Evolutionary conservation across 2,888 invertebrate genomes (phyloP), one percentile per base, ranked within the genome.

Genomic region (Byasa hedistus): DNA sequence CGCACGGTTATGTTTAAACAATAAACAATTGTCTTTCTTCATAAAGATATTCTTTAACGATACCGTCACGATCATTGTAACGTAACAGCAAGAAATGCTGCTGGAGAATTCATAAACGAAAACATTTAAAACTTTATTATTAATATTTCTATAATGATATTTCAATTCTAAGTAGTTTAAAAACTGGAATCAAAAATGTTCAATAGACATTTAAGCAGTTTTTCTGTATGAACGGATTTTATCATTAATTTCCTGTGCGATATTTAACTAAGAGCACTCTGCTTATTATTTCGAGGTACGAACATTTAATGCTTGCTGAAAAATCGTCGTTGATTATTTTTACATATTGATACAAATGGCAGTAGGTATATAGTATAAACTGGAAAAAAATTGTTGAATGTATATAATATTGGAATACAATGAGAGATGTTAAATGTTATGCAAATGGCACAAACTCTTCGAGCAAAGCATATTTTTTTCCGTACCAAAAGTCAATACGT

Each of bases 211-310:
- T 32, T 56, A 56, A 21, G 10, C 27, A 10, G 27, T 15, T 56
- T 17, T 24, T 17, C n/a, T 1, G 52, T n/a, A 32, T n/a, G 56
- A 32, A n/a, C n/a, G 56, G 15, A 27, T 56, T 32, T 56, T 56
- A 56, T 56, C 55, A 24, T 55, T 32, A 8, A 32, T 56, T 56
- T 56, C 56, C 56, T 24, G 56, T 56, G 55, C 24, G 21, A 54
- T 54, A 55, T 21, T 23, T 24, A 24, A 23, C 4, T 55, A 24
- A 23, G 17, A 55, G 22, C 12, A 10, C 12, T 10, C 8, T 55
- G 2, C 10, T 15, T 24, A 12, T 10, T 15, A 5, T 55, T 24
- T 55, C 22, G 15, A 2, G n/a, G 5, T 52, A 52, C 52, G 3
- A n/a, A 21, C 19, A n/a, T 52, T 52, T 48, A 48, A 19, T 52